Percentiles rank a stretch among this genome's conserved stretches.
Evolutionary conservation across 2,888 invertebrate species (phyloP).

Genomic region (Spicauda simplicius): DNA sequence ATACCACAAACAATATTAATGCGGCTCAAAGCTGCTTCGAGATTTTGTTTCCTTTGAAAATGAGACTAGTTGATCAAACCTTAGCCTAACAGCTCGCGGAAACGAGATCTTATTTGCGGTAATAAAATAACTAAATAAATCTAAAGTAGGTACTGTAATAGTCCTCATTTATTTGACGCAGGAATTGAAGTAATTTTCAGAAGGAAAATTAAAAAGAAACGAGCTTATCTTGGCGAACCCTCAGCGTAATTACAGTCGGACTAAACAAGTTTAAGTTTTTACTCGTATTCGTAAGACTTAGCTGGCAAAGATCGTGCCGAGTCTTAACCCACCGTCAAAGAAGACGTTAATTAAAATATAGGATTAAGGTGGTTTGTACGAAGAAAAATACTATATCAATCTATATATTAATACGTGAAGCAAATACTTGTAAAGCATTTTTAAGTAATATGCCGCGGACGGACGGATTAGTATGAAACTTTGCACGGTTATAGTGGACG

Average conservation of each 20-base stretch:
- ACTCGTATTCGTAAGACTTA: constrained; percentile 19
- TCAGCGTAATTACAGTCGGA: constrained; percentile 44
- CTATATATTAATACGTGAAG: too few species aligned
- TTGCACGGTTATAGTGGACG: too few species aligned
- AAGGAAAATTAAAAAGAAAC: constrained; percentile 75
- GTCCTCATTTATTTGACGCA: constrained; percentile 70
- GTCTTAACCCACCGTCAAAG: background rate
- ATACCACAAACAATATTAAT: constrained; percentile 3
- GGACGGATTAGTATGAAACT: too few species aligned
- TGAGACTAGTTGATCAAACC: constrained; percentile 57
- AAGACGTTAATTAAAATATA: too few species aligned
- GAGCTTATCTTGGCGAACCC: constrained; percentile 65
- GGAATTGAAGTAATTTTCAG: constrained; percentile 72
- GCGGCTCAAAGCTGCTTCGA: constrained; percentile 9
- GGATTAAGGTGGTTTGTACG: too few species aligned
- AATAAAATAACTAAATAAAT: constrained; percentile 58
- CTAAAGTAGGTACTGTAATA: constrained; percentile 56
- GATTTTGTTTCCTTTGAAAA: constrained; percentile 21
- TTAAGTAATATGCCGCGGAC: too few species aligned
- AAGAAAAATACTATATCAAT: too few species aligned
- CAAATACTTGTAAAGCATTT: too few species aligned
- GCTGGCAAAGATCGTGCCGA: too few species aligned
- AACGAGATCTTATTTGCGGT: constrained; percentile 54
- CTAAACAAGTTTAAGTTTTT: constrained; percentile 35
- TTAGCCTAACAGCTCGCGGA: constrained; percentile 47